Evolutionary conservation across 1,140 invertebrate genomes (phyloP), one percentile per base, ranked within the genome.

Genomic region (Portunus trituberculatus): DNA sequence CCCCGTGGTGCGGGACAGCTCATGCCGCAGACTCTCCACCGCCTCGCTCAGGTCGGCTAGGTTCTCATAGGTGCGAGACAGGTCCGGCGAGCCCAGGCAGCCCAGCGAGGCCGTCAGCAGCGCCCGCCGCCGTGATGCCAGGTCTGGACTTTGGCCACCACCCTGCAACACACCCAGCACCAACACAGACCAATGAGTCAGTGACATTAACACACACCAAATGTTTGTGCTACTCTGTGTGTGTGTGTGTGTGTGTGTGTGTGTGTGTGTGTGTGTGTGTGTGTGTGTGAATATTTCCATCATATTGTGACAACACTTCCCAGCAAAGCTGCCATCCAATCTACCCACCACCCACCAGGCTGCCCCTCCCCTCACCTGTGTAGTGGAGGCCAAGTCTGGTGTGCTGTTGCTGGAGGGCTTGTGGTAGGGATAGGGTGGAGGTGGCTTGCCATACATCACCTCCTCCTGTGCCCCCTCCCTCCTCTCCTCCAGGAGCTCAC

Each of bases 321-420:
- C 52, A 4, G 8, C 16, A 12, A 14, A 20, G 0, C 52, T 59
- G 16, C 16, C 52, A 59, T 4, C 16, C 52, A 14, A 20, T 59
- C 52, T 59, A 20, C 12, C 52, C 12, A 59, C 16, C 10, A 10
- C 16, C 52, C 16, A 20, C 0, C 52, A 14, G 52, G 1, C 52
- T 59, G 52, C 12, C 52, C 16, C 52, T 59, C 0, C n/a, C 10
- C 67, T 12, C 93, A 95, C 95, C 95, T 95, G 95, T 76, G 88
- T 97, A 29, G 96, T 96, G 25, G 96, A 96, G 45, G 98, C 98
- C 91, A 99, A 97, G 97, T 99, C 98, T 0, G 98, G 98, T 0
- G 98, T 98, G 10, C 98, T 98, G 96, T 98, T 98, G 83, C 98
- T 98, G 95, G 98, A 98, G 31, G 98, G 97, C 4, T 98, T 97